Evolutionary conservation across 2,113 vertebrate species (phyloP).

Genomic region (Montifringilla adamsi): DNA sequence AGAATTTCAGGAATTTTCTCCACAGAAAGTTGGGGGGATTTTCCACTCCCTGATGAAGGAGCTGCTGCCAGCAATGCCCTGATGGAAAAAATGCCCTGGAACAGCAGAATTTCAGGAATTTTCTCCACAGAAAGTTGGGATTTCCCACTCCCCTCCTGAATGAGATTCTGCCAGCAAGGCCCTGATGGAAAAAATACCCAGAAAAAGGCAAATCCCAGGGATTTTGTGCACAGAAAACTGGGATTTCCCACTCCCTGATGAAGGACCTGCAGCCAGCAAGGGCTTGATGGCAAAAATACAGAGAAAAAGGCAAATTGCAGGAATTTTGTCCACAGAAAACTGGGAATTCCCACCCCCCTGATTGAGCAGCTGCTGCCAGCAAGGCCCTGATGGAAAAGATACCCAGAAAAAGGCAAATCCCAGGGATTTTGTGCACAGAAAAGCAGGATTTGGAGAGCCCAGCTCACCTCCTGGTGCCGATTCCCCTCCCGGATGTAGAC

Average conservation of each 20-base stretch:
- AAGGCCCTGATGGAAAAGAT: neutral
- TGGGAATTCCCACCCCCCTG: rapidly evolving
- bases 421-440: neutral
- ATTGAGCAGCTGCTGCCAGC: neutral
- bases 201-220: neutral
- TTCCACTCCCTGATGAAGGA: too few species aligned
- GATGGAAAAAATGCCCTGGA: too few species aligned
- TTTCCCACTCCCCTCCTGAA: too few species aligned
- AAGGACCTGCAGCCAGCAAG: too few species aligned
- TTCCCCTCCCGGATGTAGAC: constrained; percentile 98
- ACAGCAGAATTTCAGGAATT: too few species aligned
- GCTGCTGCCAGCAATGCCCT: too few species aligned
- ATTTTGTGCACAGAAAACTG: neutral
- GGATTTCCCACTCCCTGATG: neutral
- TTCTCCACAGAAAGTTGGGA: too few species aligned
- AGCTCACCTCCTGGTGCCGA: constrained; percentile 91
- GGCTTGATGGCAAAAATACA: too few species aligned
- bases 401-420: rapidly evolving
- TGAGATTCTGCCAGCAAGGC: neutral
- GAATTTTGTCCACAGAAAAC: neutral
- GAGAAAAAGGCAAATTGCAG: too few species aligned
- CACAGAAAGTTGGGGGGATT: too few species aligned
- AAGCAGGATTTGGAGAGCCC: neutral
- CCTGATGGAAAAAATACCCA: rapidly evolving
- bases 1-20: neutral